These are phyloP conservation scores for Zeuzera pyrina DNA, from an alignment of 2,888 invertebrate species.

Conservation along the genomic window DNA sequence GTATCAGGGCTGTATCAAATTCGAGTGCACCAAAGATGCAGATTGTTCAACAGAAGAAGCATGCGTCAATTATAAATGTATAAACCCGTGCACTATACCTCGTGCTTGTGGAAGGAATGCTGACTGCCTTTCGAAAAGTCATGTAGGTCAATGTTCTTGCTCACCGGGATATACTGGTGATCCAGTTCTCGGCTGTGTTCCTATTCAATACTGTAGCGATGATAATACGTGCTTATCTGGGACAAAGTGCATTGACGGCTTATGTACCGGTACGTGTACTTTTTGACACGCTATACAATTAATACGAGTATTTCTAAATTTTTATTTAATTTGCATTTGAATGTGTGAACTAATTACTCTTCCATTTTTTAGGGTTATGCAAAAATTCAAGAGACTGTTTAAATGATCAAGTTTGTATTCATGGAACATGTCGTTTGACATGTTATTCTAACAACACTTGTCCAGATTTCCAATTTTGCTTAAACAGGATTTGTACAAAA, in stretches of 20 bases:
- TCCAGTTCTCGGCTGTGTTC: conserved; percentile 87
- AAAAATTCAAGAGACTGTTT: conserved; percentile 88
- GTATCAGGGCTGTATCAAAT: conserved; percentile 77
- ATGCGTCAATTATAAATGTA: conserved; percentile 85
- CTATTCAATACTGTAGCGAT: conserved; percentile 85
- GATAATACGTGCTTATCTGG: conserved; percentile 89
- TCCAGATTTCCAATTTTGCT: conserved; percentile 88
- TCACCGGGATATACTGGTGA: conserved; percentile 88
- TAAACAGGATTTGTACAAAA: conserved; percentile 88
- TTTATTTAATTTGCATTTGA: background rate
- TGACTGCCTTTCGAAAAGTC: conserved; percentile 82
- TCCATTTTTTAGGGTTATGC: conserved; percentile 76
- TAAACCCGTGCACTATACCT: conserved; percentile 84
- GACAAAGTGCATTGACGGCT: conserved; percentile 86
- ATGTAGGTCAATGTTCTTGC: conserved; percentile 88
- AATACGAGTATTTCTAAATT: background rate
- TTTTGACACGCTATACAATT: background rate
- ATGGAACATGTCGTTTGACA: conserved; percentile 87
- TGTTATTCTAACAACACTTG: conserved; percentile 86
- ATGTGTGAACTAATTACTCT: conserved; percentile 7
- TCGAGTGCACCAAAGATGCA: conserved; percentile 84
- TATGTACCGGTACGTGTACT: conserved; percentile 79
- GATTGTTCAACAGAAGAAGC: conserved; percentile 82
- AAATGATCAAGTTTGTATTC: conserved; percentile 87
- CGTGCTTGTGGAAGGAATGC: conserved; percentile 89